Evolutionary conservation across 1,140 invertebrate species (phyloP).

Genomic region (Drosophila seguyi): DNA sequence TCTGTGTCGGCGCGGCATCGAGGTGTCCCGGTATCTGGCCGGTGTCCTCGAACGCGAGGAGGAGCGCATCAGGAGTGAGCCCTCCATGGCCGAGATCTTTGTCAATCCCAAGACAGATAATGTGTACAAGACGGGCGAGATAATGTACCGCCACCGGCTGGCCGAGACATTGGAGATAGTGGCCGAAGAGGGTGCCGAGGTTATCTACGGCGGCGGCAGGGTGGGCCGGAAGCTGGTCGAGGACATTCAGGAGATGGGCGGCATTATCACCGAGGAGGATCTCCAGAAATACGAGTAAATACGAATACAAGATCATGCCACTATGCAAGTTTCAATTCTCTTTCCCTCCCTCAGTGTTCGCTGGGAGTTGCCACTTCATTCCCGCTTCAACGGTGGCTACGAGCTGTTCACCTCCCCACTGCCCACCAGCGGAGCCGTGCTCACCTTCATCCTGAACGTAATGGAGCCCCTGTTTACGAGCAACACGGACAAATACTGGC

Average conservation of each 20-base stretch:
- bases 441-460: slow-evolving; percentile 94
- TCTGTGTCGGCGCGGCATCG: slow-evolving; percentile 90
- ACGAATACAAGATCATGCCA: too few relatives aligned
- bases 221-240: slow-evolving; percentile 88
- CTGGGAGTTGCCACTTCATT: slow-evolving; percentile 88
- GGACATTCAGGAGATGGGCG: slow-evolving; percentile 90
- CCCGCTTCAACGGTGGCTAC: slow-evolving; percentile 87
- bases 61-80: slow-evolving; percentile 87
- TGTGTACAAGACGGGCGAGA: slow-evolving; percentile 89
- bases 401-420: slow-evolving; percentile 91
- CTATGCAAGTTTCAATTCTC: too few relatives aligned
- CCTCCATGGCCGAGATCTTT: slow-evolving; percentile 88
- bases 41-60: slow-evolving; percentile 87
- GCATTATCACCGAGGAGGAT: slow-evolving; percentile 92
- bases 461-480: slow-evolving; percentile 88
- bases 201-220: slow-evolving; percentile 89
- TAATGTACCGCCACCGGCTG: slow-evolving; percentile 89
- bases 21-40: slow-evolving; percentile 90
- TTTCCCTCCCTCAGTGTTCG: slow-evolving; percentile 53
- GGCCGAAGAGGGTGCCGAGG: slow-evolving; percentile 88
- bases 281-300: slow-evolving; percentile 87
- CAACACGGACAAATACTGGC: slow-evolving; percentile 87
- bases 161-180: slow-evolving; percentile 91
- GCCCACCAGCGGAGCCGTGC: slow-evolving; percentile 92
- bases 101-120: slow-evolving; percentile 88